Conservation (phyloP, 2,113 vertebrate genomes). For the Azemiops feae region DNA sequence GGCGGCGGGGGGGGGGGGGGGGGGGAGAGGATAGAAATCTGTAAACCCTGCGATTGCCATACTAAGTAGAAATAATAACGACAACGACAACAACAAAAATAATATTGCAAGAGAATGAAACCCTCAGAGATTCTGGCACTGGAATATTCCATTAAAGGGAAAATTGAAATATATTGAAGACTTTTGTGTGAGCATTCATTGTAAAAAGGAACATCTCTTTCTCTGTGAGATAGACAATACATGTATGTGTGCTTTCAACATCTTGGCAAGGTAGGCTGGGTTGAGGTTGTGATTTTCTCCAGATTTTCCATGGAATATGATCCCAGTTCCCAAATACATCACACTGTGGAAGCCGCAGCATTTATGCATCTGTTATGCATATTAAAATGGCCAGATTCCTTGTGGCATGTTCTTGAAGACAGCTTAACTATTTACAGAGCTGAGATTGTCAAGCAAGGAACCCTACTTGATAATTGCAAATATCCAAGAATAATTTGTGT, state of each 20-base stretch:
- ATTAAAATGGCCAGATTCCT: background rate
- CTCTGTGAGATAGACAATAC: background rate
- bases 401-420: background rate
- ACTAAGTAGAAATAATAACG: background rate
- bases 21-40: background rate
- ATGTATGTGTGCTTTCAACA: background rate
- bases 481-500: background rate
- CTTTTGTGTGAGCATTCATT: background rate
- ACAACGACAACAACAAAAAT: background rate
- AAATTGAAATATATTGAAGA: background rate
- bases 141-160: background rate
- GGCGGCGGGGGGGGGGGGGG: no score
- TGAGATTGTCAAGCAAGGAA: background rate
- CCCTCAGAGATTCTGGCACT: background rate
- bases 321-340: background rate
- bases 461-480: background rate
- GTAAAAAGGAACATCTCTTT: background rate
- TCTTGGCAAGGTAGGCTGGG: background rate
- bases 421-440: background rate
- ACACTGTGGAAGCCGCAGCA: background rate
- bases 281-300: background rate
- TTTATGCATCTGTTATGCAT: background rate
- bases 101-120: background rate
- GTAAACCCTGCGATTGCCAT: background rate
- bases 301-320: background rate